Base-by-base conservation (phyloP, 1,140 invertebrate species). In the Leptinotarsa texana region DNA sequence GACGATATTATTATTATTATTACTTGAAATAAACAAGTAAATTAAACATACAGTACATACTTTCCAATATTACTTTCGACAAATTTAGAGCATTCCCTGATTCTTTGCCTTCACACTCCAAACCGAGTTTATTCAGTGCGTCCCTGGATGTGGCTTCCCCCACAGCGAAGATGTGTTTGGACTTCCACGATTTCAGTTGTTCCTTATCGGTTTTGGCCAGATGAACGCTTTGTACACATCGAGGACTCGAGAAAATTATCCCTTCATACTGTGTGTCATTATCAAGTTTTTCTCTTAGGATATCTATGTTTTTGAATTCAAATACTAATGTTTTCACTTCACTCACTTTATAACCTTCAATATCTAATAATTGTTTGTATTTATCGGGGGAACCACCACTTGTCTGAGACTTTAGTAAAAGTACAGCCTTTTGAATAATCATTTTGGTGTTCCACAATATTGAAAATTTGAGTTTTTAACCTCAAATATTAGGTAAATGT, bases 161-260 rank as follows among this genome's bases (percentile, higher is more conserved):
- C 17, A 88, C 86, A 67, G 83, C 85, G 83, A 84, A 88, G 74
- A 86, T 83, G n/a, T 75, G 67, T 80, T 86, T 86, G 4, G 71
- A 71, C 69, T 76, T 78, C 86, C 86, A 87, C 65, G 81, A 67
- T 13, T 77, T 63, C 17, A 82, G 49, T 63, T 33, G 65, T 33
- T 75, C 51, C 49, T 75, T 67, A 65, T 78, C 74, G 27, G 81
- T 77, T 15, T 3, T n/a, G 63, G 82, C 78, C 69, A 81, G 70
- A 74, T 78, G 74, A 22, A 84, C 78, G 49, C 84, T 84, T 75
- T 83, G 78, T 15, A 87, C 84, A 74, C 85, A 86, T 77, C 87
- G 77, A 65, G 84, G 84, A 80, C 87, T 88, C 6, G 87, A 86
- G 61, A 88, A 84, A 42, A 88, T 79, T 70, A 88, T 79, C 15